phyloP scores from a whole-genome alignment of 2,113 vertebrate genomes.

The Maylandia zebra region DNA sequence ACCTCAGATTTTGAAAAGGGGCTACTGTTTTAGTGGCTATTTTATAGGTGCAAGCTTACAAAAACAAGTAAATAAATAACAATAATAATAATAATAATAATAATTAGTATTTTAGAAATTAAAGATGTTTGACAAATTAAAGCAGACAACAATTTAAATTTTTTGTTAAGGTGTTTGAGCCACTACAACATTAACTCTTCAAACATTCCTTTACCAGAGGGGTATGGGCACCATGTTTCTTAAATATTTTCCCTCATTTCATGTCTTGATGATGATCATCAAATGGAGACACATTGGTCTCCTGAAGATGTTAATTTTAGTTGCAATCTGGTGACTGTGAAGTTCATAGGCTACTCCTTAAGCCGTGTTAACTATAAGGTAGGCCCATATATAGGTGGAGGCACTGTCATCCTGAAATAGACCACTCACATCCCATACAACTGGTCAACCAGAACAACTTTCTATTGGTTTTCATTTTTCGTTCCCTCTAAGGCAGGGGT shows the following conservation, averaged over 20 bases:
- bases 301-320: not conserved
- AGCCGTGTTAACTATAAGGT: not conserved
- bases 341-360: not conserved
- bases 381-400: not conserved
- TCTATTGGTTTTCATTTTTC: not conserved
- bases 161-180: not conserved
- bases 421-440: not conserved
- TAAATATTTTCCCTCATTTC: not conserved
- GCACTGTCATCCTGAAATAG: not conserved
- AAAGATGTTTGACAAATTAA: not conserved
- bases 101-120: not conserved
- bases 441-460: not conserved
- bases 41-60: not conserved
- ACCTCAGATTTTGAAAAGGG: not conserved
- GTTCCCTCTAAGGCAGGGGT: not conserved
- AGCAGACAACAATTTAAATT: not conserved
- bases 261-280: not conserved
- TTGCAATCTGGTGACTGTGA: not conserved
- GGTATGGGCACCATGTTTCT: not conserved
- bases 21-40: not conserved
- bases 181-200: not conserved
- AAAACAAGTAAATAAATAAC: not conserved
- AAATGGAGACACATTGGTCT: not conserved
- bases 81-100: not conserved
- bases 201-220: not conserved